Evolutionary conservation across 2,888 invertebrate species (phyloP).

Genomic region (Lasioglossum morio): DNA sequence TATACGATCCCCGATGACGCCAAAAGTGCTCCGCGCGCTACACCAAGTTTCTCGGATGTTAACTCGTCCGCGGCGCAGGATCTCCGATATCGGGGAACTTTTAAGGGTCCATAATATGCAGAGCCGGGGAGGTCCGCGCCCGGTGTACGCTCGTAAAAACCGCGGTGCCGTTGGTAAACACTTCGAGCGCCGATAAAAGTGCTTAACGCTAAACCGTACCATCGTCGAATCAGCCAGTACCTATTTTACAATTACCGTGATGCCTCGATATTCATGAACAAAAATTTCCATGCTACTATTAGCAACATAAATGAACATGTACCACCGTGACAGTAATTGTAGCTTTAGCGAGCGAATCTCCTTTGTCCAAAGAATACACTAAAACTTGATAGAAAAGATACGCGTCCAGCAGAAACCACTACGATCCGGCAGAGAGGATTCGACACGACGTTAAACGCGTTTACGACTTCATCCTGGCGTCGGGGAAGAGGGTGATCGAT

Average conservation of each 20-base stretch:
- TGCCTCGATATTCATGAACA: neutral
- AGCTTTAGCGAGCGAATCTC: too few species aligned
- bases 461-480: slow-evolving; percentile 10
- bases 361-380: too few species aligned
- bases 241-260: neutral
- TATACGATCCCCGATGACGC: slow-evolving; percentile 45
- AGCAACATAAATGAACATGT: too few species aligned
- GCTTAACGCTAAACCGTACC: neutral
- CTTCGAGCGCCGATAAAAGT: neutral
- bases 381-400: neutral
- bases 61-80: slow-evolving; percentile 10
- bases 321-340: too few species aligned
- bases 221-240: neutral
- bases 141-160: slow-evolving; percentile 33
- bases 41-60: slow-evolving; percentile 42
- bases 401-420: neutral
- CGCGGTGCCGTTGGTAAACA: slow-evolving; percentile 17
- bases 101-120: slow-evolving; percentile 18
- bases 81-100: slow-evolving; percentile 23
- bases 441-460: slow-evolving; percentile 1
- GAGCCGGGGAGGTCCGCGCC: slow-evolving; percentile 3
- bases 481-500: slow-evolving; percentile 22
- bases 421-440: neutral
- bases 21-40: slow-evolving; percentile 28
- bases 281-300: neutral